Conservation (phyloP, 2,113 vertebrate species). For the Eulemur rufifrons region DNA sequence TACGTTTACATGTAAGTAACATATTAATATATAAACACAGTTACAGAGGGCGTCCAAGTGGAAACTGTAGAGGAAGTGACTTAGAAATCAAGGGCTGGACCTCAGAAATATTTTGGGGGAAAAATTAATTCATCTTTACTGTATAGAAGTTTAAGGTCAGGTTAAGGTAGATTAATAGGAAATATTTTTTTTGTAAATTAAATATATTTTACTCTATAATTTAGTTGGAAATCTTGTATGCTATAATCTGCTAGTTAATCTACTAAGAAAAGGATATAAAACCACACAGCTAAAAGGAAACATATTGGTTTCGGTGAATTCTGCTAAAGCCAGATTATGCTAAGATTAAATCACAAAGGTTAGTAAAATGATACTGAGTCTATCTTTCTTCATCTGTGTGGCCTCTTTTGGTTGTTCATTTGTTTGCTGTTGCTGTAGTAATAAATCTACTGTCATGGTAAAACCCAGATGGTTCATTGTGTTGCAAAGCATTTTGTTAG, state of each 20-base stretch:
- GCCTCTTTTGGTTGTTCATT: neutral
- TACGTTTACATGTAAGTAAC: rapidly evolving
- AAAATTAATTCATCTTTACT: neutral
- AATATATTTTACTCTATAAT: neutral
- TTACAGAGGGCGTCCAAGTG: no score
- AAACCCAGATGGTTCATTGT: neutral
- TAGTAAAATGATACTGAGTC: neutral
- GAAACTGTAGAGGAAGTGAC: neutral
- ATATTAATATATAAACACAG: no score
- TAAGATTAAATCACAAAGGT: neutral
- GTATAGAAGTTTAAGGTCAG: neutral
- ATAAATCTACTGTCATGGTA: neutral
- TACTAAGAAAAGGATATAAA: neutral
- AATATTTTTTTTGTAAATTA: neutral
- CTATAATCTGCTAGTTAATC: neutral
- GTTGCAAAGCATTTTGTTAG: neutral
- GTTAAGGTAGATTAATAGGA: neutral
- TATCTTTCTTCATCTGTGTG: neutral
- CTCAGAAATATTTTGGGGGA: neutral
- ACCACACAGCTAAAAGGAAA: neutral
- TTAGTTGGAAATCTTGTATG: neutral
- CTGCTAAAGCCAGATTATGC: neutral
- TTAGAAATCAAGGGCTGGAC: neutral
- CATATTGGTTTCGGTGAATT: neutral
- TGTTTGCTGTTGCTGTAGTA: neutral